Percentiles rank a stretch among this genome's conserved stretches.
Evolutionary conservation across 2,113 vertebrate species (phyloP).

Genomic region (Delphinus delphis): DNA sequence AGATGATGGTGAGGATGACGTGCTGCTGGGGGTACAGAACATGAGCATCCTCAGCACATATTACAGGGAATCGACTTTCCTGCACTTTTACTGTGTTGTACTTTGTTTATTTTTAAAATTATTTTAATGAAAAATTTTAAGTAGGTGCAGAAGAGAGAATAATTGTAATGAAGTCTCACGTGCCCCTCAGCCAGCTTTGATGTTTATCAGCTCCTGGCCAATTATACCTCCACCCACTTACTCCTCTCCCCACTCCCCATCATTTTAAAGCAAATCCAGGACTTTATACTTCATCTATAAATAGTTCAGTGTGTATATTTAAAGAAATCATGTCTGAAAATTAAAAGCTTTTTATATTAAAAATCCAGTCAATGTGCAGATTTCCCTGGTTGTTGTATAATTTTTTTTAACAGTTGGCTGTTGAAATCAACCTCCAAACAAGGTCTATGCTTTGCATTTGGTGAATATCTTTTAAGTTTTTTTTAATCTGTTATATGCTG

Average conservation of each 20-base stretch:
- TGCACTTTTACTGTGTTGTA: neutral
- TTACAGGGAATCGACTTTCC: neutral
- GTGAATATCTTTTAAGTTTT: neutral
- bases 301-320: neutral
- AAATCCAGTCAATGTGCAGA: neutral
- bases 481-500: neutral
- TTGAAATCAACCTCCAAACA: neutral
- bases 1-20: no score
- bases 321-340: constrained; percentile 16
- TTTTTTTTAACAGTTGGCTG: neutral
- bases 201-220: neutral
- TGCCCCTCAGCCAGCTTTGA: neutral
- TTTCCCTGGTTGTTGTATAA: neutral
- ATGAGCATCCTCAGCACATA: neutral
- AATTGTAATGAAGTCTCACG: neutral
- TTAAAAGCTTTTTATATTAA: constrained; percentile 4
- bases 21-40: neutral
- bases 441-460: neutral
- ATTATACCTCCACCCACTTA: neutral
- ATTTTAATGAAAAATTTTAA: neutral
- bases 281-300: neutral
- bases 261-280: neutral
- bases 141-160: neutral
- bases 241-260: neutral
- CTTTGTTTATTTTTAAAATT: neutral